Evolutionary conservation across 2,113 vertebrate species (phyloP), one percentile per base, ranked within the genome.

Genomic region (Clarias gariepinus): DNA sequence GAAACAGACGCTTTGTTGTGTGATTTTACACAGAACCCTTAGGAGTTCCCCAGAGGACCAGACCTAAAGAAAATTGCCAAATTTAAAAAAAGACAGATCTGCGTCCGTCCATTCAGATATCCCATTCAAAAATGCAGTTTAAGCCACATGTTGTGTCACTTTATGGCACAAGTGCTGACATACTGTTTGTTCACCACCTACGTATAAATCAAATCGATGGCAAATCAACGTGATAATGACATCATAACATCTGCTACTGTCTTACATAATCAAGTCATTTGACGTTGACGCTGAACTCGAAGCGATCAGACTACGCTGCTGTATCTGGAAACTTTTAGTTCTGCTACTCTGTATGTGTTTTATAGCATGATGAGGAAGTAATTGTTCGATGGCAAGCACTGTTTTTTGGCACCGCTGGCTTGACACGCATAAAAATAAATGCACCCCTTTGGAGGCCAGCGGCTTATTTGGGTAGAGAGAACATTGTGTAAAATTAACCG

Each of bases 401-500:
- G 36, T 60, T 76, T 79, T 90, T 82, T 82, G 84, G 87, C 81
- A 52, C 64, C 11, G 21, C 66, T 81, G 57, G 28, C 58, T 81
- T 73, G 28, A 85, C 36, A 25, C 11, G 10, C 74, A 84, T 64
- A 53, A 91, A 88, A 84, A 74, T 57, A 90, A 90, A 90, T 81
- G 78, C 87, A 91, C 81, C 63, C 53, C 19, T 84, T 81, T 52
- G 79, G 36, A 60, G 74, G 79, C 86, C 89, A 91, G 28, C 36
- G 86, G 89, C 86, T 87, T 85, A 89, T 84, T 87, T 68, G 86
- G 52, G 81, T 11, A 81, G 84, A 73, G 74, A 74, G 77, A 90
- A 90, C 86, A 90, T 88, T 89, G 81, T 89, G 85, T 86, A 90
- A 86, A 89, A 85, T 66, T 83, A 55, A 52, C 57, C 58, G 78